A percentile compares a stretch with the other conserved stretches of the same genome.
Conservation (phyloP, 1,140 invertebrate genomes). For the Aphelinus atriplicis region DNA sequence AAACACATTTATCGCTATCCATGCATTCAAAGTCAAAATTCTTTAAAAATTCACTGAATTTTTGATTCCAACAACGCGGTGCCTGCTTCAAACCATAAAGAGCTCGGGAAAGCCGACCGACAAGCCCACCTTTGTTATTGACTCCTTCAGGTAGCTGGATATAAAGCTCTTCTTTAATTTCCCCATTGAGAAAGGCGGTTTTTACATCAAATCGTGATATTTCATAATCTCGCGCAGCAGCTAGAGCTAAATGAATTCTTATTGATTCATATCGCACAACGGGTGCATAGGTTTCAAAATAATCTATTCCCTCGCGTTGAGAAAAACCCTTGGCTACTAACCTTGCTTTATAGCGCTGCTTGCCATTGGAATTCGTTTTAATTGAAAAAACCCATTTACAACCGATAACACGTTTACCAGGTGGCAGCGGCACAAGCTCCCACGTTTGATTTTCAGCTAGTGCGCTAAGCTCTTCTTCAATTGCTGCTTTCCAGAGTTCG, state of each 20-base stretch:
- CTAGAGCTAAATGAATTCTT: slow-evolving; percentile 18
- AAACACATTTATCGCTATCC: too few species aligned
- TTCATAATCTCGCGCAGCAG: slow-evolving; percentile 12
- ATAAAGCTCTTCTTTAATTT: slow-evolving; percentile 23
- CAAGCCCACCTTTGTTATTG: slow-evolving; percentile 27
- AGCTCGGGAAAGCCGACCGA: slow-evolving; percentile 51
- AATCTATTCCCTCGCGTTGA: slow-evolving; percentile 31
- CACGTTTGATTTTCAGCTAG: slow-evolving; percentile 55
- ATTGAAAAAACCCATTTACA: slow-evolving; percentile 27
- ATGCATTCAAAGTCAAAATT: slow-evolving; percentile 37
- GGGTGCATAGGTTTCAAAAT: slow-evolving; percentile 27
- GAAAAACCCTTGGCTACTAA: slow-evolving; percentile 27
- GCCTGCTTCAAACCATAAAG: slow-evolving; percentile 63
- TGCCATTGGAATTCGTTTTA: neutral
- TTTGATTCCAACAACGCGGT: slow-evolving; percentile 63
- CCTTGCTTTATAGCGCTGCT: slow-evolving; percentile 22
- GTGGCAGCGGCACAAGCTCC: slow-evolving; percentile 44
- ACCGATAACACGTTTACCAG: slow-evolving; percentile 2
- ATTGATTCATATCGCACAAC: slow-evolving; percentile 35
- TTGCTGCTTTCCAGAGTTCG: slow-evolving; percentile 54
- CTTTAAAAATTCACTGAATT: slow-evolving; percentile 41
- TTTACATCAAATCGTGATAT: slow-evolving; percentile 34
- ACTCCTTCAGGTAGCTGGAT: slow-evolving; percentile 33
- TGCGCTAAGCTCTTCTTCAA: slow-evolving; percentile 51
- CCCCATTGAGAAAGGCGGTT: slow-evolving; percentile 27